Percentiles rank a stretch among this genome's conserved stretches.
Conservation (phyloP, 2,797 vertebrate genomes). For the Acipenser transmontanus region DNA sequence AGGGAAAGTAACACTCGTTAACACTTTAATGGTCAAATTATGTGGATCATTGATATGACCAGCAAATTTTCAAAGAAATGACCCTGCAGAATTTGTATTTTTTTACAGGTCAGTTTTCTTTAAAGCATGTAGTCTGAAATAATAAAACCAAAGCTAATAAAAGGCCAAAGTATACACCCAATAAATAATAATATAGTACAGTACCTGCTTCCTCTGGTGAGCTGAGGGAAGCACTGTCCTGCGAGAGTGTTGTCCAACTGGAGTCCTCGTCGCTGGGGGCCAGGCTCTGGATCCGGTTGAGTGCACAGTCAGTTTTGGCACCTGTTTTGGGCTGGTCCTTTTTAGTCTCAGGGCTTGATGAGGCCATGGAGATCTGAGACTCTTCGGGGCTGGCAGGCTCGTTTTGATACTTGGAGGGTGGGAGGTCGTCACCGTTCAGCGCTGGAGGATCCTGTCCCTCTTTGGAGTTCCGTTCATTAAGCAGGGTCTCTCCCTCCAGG, state of each 20-base stretch:
- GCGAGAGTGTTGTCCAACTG: conserved; percentile 94
- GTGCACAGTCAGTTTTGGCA: conserved; percentile 78
- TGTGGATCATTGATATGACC: too few species aligned
- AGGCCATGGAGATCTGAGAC: conserved; percentile 45
- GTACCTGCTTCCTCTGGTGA: conserved; percentile 82
- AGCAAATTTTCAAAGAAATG: too few species aligned
- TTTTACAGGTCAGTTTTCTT: too few species aligned
- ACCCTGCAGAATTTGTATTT: too few species aligned
- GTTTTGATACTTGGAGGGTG: conserved; percentile 51
- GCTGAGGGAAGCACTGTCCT: conserved; percentile 81
- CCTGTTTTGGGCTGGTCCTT: conserved; percentile 77
- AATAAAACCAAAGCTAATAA: too few species aligned
- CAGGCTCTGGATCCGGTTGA: conserved; percentile 88
- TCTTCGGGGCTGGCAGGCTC: conserved; percentile 60
- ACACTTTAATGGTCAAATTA: too few species aligned
- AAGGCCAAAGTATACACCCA: too few species aligned
- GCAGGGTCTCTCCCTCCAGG: conserved; percentile 52
- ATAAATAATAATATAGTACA: too few species aligned
- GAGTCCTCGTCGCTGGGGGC: conserved; percentile 94
- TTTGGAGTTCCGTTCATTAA: conserved; percentile 47
- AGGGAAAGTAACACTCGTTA: too few species aligned
- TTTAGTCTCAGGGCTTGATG: conserved; percentile 75
- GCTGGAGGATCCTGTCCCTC: conserved; percentile 51
- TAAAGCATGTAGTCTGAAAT: too few species aligned
- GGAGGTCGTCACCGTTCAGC: conserved; percentile 60